phyloP scores from a whole-genome alignment of 64 coral and sea anemone genomes.

The Trachythela sp. region DNA sequence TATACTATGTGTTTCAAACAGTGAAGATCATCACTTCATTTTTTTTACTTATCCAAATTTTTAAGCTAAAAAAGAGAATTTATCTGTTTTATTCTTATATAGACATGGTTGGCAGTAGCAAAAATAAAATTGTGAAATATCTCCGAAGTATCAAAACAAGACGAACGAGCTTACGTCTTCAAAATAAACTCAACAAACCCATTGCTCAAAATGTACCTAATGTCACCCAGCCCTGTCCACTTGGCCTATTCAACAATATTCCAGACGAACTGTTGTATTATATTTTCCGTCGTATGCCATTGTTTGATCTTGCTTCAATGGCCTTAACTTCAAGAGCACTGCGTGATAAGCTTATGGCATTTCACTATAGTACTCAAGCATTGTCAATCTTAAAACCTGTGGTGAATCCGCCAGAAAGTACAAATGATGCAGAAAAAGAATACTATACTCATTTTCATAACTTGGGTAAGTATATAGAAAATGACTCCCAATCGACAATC shows the following conservation, averaged over 20 bases:
- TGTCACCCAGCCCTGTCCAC: neutral
- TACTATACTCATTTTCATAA: constrained; percentile 25
- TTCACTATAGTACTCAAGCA: constrained; percentile 65
- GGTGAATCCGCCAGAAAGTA: neutral
- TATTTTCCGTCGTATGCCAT: constrained; percentile 59
- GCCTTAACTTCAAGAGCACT: constrained; percentile 68
- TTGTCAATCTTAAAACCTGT: constrained; percentile 55
- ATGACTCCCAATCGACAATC: no score
- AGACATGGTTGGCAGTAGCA: neutral
- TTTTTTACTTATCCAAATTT: no score
- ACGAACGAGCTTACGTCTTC: constrained; percentile 18
- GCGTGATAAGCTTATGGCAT: constrained; percentile 62
- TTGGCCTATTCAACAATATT: constrained; percentile 61
- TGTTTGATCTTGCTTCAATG: constrained; percentile 69
- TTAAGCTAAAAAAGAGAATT: no score
- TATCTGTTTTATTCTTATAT: neutral
- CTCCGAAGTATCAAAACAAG: neutral
- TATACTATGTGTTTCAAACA: no score
- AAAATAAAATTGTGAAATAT: constrained; percentile 7
- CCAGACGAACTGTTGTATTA: constrained; percentile 79
- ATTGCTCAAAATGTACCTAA: neutral
- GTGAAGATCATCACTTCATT: no score
- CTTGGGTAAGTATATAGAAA: no score
- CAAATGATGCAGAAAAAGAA: neutral
- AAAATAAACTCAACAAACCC: neutral